A percentile compares a stretch with the other conserved stretches of the same genome.
These are phyloP conservation scores for Solea solea DNA, from an alignment of 2,113 vertebrate species.

Conservation along the genomic window DNA sequence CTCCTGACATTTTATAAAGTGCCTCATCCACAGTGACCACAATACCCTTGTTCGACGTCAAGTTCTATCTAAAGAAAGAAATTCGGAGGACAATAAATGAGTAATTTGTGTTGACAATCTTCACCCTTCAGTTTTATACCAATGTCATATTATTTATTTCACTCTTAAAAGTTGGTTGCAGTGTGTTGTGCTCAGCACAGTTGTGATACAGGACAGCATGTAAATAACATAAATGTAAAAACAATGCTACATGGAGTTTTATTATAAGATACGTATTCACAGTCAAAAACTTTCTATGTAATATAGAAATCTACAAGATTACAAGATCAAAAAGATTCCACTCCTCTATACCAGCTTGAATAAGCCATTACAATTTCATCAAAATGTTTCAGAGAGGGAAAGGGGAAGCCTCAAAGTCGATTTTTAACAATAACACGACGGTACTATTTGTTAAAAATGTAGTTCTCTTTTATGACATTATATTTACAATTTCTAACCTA, in stretches of 20 bases:
- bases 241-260: no score
- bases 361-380: neutral
- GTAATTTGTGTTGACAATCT: neutral
- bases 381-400: neutral
- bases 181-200: no score
- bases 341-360: neutral
- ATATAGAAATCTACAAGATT: no score
- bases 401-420: slow-evolving; percentile 1
- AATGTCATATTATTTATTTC: neutral
- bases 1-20: slow-evolving; percentile 2
- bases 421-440: neutral
- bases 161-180: neutral
- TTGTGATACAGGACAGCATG: no score
- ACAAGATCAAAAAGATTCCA: neutral
- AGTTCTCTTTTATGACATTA: no score
- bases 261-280: no score
- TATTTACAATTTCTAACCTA: no score
- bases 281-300: no score
- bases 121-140: no score
- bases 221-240: no score
- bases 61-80: neutral
- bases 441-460: no score
- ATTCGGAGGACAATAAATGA: neutral
- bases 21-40: neutral
- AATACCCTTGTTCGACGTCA: slow-evolving; percentile 1